phyloP scores from a whole-genome alignment of 2,113 vertebrate genomes.

The Epinephelus moara region DNA sequence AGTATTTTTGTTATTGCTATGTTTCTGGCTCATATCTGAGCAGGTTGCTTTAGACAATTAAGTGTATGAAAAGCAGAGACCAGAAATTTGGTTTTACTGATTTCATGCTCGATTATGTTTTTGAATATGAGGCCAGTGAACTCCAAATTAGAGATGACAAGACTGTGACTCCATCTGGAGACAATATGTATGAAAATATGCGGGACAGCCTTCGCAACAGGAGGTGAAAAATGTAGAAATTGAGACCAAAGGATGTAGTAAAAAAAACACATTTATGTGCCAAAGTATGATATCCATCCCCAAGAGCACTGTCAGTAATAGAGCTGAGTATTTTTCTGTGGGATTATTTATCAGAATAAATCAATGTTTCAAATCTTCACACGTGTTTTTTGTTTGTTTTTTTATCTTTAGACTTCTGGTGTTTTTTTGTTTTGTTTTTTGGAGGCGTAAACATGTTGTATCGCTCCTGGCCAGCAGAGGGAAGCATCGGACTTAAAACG shows the following conservation, averaged over 20 bases:
- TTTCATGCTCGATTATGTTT: constrained; percentile 30
- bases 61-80: background rate
- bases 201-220: constrained; percentile 43
- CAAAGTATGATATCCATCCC: background rate
- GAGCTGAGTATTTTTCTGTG: background rate
- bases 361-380: background rate
- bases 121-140: constrained; percentile 34
- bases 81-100: background rate
- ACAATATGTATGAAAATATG: constrained; percentile 67
- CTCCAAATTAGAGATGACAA: constrained; percentile 26
- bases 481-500: constrained; percentile 51
- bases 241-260: constrained; percentile 40
- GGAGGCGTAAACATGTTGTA: constrained; percentile 8
- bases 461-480: constrained; percentile 43
- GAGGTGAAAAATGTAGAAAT: constrained; percentile 50
- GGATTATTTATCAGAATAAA: background rate
- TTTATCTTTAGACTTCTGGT: background rate
- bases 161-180: constrained; percentile 66
- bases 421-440: background rate
- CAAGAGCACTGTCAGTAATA: background rate
- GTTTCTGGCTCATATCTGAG: constrained; percentile 12
- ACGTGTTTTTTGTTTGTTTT: background rate
- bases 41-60: background rate
- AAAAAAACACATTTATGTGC: constrained; percentile 44
- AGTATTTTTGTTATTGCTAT: background rate